Evolutionary conservation across 2,797 vertebrate genomes (phyloP).

Genomic region (Poeciliopsis paucimaculata): DNA sequence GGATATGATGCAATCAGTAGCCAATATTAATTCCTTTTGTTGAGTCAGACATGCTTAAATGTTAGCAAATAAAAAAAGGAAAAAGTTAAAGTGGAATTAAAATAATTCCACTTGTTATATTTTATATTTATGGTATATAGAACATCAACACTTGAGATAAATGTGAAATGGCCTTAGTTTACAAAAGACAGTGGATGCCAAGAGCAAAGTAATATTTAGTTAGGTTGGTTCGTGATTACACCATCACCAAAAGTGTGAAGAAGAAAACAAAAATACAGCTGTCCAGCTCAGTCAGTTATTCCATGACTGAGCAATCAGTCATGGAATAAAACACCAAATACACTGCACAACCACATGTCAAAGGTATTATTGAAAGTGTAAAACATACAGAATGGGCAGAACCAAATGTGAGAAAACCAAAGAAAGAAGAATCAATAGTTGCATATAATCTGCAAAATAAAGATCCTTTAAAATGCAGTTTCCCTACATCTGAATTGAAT

Average conservation of each 20-base stretch:
- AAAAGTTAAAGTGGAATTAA: conserved; percentile 6
- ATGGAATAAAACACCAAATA: too few relatives aligned
- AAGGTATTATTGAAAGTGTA: too few relatives aligned
- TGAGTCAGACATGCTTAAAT: conserved; percentile 20
- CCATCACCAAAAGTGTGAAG: not conserved
- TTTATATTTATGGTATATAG: not conserved
- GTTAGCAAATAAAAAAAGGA: not conserved
- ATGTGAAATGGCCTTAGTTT: not conserved
- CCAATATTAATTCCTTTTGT: conserved; percentile 9
- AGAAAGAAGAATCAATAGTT: too few relatives aligned
- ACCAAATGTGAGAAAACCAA: too few relatives aligned
- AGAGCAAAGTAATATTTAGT: conserved; percentile 3
- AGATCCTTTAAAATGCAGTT: too few relatives aligned
- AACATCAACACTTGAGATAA: not conserved
- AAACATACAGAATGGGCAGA: too few relatives aligned
- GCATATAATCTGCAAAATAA: too few relatives aligned
- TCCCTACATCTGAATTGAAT: not conserved
- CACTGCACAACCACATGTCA: too few relatives aligned
- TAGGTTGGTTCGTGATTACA: not conserved
- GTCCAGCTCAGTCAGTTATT: too few relatives aligned
- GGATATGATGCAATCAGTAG: conserved; percentile 26
- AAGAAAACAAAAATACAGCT: not conserved
- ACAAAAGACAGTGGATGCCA: not conserved
- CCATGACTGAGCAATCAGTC: not conserved
- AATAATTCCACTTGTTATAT: not conserved